Evolutionary conservation across 1,140 invertebrate genomes (phyloP), one percentile per base, ranked within the genome.

Genomic region (Charaxes varanes): DNA sequence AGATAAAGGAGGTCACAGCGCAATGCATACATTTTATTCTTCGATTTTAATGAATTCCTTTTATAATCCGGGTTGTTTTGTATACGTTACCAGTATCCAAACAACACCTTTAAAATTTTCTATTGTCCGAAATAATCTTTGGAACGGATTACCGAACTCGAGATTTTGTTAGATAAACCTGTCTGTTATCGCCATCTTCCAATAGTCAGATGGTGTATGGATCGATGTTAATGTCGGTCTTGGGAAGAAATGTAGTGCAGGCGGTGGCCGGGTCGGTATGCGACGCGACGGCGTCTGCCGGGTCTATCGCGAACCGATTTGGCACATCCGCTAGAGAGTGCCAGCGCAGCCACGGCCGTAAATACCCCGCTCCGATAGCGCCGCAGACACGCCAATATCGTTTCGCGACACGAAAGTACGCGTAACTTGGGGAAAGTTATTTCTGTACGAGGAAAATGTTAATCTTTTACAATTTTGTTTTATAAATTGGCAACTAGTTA

Each of bases 261-360:
- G 19, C 18, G 58, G 66, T 74, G 74, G 72, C 74, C 71, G 65
- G 74, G 71, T 65, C 58, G 74, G 78, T 50, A 79, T 79, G 74
- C 74, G 73, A 49, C 57, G 62, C 53, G 62, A 41, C 71, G 73
- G 65, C 72, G 73, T 76, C 73, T 77, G 65, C 69, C 73, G 69
- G 65, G 65, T 72, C 67, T 68, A 66, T 67, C 65, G 65, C 65
- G 65, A 47, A 79, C 73, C 56, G 57, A 80, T 78, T 80, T 82
- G 78, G 74, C 76, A 80, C 76, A 80, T 80, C 76, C 76, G 78
- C 67, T 47, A 59, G 43, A 60, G 58, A 63, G 53, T 61, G 65
- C 62, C 70, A 70, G 62, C 62, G 47, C 62, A 61, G 38, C 35
- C 31, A 23, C 13, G 41, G 30, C 62, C 62, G 65, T 68, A 82